A percentile compares a stretch with the other conserved stretches of the same genome.
Conservation (phyloP, 2,797 vertebrate species). For the Hyperoplus immaculatus region DNA sequence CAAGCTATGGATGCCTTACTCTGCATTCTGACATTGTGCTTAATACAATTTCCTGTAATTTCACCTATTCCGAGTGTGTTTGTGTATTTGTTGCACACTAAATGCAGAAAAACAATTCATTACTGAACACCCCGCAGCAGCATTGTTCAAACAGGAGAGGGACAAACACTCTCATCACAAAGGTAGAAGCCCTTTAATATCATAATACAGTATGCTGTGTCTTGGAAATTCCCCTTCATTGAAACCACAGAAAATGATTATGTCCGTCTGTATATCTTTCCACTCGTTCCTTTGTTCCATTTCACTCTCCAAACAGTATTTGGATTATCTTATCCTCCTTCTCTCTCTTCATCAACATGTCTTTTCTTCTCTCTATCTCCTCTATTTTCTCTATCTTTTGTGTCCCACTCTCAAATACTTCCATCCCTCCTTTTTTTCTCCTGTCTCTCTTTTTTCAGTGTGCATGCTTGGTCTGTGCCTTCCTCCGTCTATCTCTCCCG, state of each 20-base stretch:
- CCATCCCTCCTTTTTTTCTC: constrained; percentile 50
- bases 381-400: constrained; percentile 27
- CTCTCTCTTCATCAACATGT: constrained; percentile 2
- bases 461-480: constrained; percentile 77
- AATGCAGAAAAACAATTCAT: background rate
- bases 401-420: constrained; percentile 57
- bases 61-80: background rate
- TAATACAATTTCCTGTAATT: background rate
- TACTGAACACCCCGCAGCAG: background rate
- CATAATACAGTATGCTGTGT: background rate
- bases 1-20: too few species aligned
- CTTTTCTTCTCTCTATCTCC: constrained; percentile 12
- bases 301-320: background rate
- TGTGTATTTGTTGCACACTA: background rate
- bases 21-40: too few species aligned
- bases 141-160: too few species aligned
- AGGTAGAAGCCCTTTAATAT: background rate
- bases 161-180: background rate
- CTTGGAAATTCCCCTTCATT: background rate
- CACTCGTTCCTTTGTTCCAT: background rate
- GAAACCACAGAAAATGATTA: background rate
- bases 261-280: constrained; percentile 2
- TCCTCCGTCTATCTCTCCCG: constrained; percentile 78
- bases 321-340: constrained; percentile 8
- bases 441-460: constrained; percentile 71